A percentile compares a stretch with the other conserved stretches of the same genome.
Evolutionary conservation across 2,888 invertebrate species (phyloP).

Genomic region (Lottia gigantea): DNA sequence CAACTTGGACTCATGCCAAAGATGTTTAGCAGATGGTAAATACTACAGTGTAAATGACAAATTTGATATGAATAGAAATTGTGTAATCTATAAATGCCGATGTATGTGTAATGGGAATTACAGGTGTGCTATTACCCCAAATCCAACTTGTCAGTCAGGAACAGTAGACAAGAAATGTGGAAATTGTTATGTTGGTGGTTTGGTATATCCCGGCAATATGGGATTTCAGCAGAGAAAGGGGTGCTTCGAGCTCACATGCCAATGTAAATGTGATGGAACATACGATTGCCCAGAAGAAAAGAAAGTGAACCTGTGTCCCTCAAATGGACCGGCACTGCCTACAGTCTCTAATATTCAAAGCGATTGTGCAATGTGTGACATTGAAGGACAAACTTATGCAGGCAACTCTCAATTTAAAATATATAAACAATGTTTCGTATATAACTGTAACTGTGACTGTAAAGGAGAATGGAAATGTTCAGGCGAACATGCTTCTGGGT

Average conservation of each 20-base stretch:
- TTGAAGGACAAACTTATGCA: constrained; percentile 28
- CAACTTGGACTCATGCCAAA: constrained; percentile 15
- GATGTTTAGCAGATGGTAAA: constrained; percentile 28
- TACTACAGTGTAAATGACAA: constrained; percentile 26
- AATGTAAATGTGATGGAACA: constrained; percentile 48
- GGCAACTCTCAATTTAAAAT: constrained; percentile 40
- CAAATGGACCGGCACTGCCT: not conserved
- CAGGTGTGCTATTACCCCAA: constrained; percentile 32
- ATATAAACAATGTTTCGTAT: constrained; percentile 41
- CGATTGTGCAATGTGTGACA: constrained; percentile 34
- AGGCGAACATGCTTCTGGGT: constrained; percentile 25
- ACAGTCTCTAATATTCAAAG: constrained; percentile 17
- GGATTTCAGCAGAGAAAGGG: constrained; percentile 44
- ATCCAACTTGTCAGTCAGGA: constrained; percentile 21
- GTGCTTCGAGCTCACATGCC: constrained; percentile 47
- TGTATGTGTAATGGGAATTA: constrained; percentile 37
- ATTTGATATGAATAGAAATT: constrained; percentile 37
- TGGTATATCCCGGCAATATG: constrained; percentile 35
- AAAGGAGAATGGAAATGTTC: constrained; percentile 48
- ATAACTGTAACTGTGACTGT: constrained; percentile 48
- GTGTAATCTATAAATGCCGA: constrained; percentile 35
- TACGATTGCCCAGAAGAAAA: constrained; percentile 40
- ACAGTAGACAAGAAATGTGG: constrained; percentile 23
- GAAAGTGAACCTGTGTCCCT: constrained; percentile 33
- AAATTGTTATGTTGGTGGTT: constrained; percentile 42